Evolutionary conservation across 1,140 invertebrate species (phyloP), one percentile per base, ranked within the genome.

Genomic region (Neodiprion fabricii): DNA sequence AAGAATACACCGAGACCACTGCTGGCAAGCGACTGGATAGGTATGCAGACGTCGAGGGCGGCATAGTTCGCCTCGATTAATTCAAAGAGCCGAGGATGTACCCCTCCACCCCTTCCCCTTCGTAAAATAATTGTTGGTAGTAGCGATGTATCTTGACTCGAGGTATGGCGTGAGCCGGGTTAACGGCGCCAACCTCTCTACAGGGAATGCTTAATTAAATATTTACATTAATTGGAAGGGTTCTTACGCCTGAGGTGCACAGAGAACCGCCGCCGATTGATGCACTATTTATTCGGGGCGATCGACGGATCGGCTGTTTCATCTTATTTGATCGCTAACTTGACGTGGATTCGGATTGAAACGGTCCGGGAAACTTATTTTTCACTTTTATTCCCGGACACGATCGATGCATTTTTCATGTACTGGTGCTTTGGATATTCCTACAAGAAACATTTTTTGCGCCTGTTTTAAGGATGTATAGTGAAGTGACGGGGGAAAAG

Each of bases 121-220:
- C 78, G 71, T 72, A 70, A 78, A 85, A 82, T 85, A 85, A 85
- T 85, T 84, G 83, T 85, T 83, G 79, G 81, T 82, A 84, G 80
- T 79, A 81, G 81, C 81, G 78, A 85, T 85, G 84, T 84, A 83
- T 85, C 82, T 83, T 77, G 75, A 76, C 75, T 79, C 77, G 73
- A 85, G 82, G 81, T 85, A 85, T 84, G 83, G 84, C 83, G 84
- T 80, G 83, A 85, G 83, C 83, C 83, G 84, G 82, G 83, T 84
- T 85, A 85, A 81, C 81, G 82, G 79, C 81, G 79, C 81, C 79
- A 81, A 79, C 77, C 75, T 78, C 79, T 78, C 79, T 75, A 78
- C 77, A 81, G 75, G 76, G 81, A 79, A 84, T 83, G 82, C 82
- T 85, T 84, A 86, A 86, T 86, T 86, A 85, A 86, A 86, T 81